Evolutionary conservation across 92 coral and sea anemone species (phyloP).

Genomic region (Bergia sp.): DNA sequence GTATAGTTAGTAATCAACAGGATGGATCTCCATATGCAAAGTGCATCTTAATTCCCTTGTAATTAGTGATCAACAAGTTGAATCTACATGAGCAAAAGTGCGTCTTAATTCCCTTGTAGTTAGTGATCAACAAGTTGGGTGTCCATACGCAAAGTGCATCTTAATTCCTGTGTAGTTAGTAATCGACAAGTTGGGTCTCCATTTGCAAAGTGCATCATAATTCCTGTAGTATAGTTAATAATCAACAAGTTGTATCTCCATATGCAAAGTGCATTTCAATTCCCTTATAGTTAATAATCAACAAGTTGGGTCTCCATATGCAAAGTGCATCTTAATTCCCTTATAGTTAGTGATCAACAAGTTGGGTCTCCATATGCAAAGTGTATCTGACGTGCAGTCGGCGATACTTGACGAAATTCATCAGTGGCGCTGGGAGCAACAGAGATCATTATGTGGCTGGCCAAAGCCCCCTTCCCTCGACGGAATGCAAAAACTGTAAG

Average conservation of each 20-base stretch:
- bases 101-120: constrained; percentile 36
- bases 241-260: constrained; percentile 66
- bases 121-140: constrained; percentile 57
- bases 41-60: neutral
- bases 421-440: constrained; percentile 78
- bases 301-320: constrained; percentile 50
- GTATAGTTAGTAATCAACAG: too few relatives aligned
- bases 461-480: constrained; percentile 82
- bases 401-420: constrained; percentile 65
- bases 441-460: constrained; percentile 86
- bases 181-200: constrained; percentile 59
- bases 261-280: constrained; percentile 59
- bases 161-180: constrained; percentile 48
- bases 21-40: neutral
- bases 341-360: constrained; percentile 67
- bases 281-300: constrained; percentile 57
- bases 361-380: constrained; percentile 68
- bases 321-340: neutral
- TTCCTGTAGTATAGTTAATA: constrained; percentile 50
- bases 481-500: constrained; percentile 75
- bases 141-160: neutral
- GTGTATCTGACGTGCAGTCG: constrained; percentile 67
- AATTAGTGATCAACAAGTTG: constrained; percentile 65
- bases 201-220: neutral
- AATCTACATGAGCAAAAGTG: neutral